phyloP scores from a whole-genome alignment of 2,113 vertebrate genomes.

The Pyrgilauda ruficollis region DNA sequence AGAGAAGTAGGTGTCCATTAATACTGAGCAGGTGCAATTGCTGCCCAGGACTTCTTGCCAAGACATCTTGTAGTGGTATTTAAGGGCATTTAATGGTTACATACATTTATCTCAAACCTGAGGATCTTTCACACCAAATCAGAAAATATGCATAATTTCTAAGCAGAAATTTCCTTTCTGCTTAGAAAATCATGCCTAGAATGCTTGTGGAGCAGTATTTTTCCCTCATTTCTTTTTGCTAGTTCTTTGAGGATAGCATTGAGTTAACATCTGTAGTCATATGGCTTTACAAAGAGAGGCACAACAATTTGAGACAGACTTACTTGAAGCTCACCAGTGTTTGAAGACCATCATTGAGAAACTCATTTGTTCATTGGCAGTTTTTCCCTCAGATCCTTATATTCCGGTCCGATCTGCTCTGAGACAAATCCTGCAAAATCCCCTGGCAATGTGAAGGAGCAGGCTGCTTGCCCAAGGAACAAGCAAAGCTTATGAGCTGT shows the following conservation, averaged over 20 bases:
- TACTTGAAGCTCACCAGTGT: constrained; percentile 52
- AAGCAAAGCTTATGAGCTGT: background rate
- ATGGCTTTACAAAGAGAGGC: constrained; percentile 51
- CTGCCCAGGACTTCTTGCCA: background rate
- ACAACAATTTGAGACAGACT: constrained; percentile 61
- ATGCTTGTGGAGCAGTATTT: background rate
- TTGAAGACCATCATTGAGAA: constrained; percentile 65
- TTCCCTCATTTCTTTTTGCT: background rate
- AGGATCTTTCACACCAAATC: background rate
- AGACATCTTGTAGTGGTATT: background rate
- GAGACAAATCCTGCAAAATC: constrained; percentile 65
- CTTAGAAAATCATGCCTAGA: background rate
- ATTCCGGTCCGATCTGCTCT: background rate
- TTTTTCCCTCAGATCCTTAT: constrained; percentile 34
- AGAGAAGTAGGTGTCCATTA: background rate
- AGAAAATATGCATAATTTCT: background rate
- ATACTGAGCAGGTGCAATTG: background rate
- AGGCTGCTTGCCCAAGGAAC: background rate
- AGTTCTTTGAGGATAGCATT: constrained; percentile 56
- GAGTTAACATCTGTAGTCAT: constrained; percentile 69
- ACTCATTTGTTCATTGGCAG: constrained; percentile 47
- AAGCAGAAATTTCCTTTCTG: background rate
- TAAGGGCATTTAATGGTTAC: background rate
- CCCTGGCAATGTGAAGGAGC: constrained; percentile 42
- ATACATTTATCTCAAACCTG: background rate